Base-by-base conservation (phyloP, 2,888 invertebrate genomes). In the Anoplius nigerrimus region DNA sequence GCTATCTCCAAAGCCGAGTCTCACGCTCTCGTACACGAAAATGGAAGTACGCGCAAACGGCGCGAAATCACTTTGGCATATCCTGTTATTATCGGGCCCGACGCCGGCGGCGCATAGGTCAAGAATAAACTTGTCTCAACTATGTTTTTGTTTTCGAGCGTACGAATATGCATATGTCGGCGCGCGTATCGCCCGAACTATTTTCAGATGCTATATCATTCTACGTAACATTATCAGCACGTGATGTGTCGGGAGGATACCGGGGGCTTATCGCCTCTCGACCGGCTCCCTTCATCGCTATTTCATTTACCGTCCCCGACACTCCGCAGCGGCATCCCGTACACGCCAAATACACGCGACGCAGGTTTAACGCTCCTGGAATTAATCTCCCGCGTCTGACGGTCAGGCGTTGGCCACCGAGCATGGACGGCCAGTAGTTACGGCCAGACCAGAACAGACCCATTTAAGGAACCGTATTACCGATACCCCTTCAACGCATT, bases 221-320 rank as follows among this genome's bases (percentile, higher is more conserved):
- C 15, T 42, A 34, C 63, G 70, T 67, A 72, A 72, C 20, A 54
- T 78, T 80, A 78, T 80, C 78, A 60, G 61, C 69, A 64, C 72
- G 68, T 66, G 75, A 72, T 69, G 66, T 64, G 63, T 21, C 60
- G 22, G 65, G 70, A 74, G 58, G 64, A 60, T 34, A 34, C 34
- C 34, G 27, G 48, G 54, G 56, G 46, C 59, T 80, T 80, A 78
- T 80, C 80, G 20, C 45, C n/a, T 16, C 53, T 66, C 46, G 21
- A 42, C 64, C 57, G 69, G 66, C 43, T 57, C 34, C 45, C 34
- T 34, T 34, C 34, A 34, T 34, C 34, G 11, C 34, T 34, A 34
- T 34, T 34, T 34, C 34, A 34, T 34, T 34, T 34, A 34, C 34
- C 11, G 34, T 1, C 34, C 11, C n/a, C n/a, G n/a, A 13, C 34